Percentiles rank a stretch among this genome's conserved stretches.
phyloP scores from a whole-genome alignment of 2,888 invertebrate genomes.

The Odontocolon sp. region DNA sequence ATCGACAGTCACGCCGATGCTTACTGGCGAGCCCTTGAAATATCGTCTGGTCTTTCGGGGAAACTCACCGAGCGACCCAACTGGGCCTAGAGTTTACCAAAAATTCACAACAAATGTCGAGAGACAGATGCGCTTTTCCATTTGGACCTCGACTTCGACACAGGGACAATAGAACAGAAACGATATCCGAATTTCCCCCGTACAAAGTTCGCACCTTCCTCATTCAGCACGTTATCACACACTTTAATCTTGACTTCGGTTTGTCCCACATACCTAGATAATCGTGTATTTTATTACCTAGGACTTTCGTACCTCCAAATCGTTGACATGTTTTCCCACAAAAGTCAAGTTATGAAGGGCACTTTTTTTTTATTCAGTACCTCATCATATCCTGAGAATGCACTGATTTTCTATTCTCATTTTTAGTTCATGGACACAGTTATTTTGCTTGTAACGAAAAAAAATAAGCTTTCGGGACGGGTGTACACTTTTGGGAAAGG shows the following conservation, averaged over 20 bases:
- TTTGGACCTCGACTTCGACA: conserved; percentile 44
- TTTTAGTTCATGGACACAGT: conserved; percentile 28
- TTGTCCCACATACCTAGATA: conserved; percentile 45
- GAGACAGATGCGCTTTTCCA: conserved; percentile 62
- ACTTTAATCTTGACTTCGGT: conserved; percentile 52
- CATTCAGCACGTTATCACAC: conserved; percentile 54
- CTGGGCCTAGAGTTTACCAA: conserved; percentile 25
- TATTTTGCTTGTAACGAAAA: not conserved
- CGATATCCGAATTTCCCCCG: conserved; percentile 32
- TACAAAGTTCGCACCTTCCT: conserved; percentile 60
- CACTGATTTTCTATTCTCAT: conserved; percentile 28
- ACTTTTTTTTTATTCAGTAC: conserved; percentile 12
- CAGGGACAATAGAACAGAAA: conserved; percentile 23
- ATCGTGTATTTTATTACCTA: not conserved
- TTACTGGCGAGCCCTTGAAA: conserved; percentile 34
- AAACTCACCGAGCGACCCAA: conserved; percentile 26
- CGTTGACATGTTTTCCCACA: too few species aligned
- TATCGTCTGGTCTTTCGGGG: conserved; percentile 55
- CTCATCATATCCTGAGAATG: conserved; percentile 3
- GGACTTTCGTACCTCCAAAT: not conserved
- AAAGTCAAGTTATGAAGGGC: too few species aligned
- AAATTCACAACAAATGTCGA: conserved; percentile 53
- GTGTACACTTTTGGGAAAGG: conserved; percentile 43
- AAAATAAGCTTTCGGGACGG: conserved; percentile 26
- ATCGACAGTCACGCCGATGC: conserved; percentile 58